phyloP scores from a whole-genome alignment of 2,797 vertebrate species.

The Premnoplex brunnescens region DNA sequence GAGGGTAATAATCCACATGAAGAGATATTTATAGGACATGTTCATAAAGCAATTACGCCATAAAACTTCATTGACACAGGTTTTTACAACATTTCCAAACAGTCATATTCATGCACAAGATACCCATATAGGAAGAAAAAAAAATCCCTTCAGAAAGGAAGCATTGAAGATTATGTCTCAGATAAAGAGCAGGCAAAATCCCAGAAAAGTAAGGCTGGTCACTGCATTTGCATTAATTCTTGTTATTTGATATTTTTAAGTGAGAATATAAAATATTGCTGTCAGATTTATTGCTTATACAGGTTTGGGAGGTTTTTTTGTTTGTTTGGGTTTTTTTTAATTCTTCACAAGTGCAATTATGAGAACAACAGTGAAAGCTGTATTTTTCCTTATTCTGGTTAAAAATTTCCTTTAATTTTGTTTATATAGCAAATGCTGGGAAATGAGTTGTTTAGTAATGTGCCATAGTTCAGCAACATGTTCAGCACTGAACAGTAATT shows the following conservation, averaged over 20 bases:
- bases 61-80: constrained; percentile 3
- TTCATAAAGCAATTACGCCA: constrained; percentile 19
- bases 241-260: not conserved
- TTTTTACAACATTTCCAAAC: not conserved
- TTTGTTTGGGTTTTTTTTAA: not conserved
- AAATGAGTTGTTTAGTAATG: not conserved
- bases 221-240: not conserved
- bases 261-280: not conserved
- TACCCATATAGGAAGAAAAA: not conserved
- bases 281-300: not conserved
- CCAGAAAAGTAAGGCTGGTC: not conserved
- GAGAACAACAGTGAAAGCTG: not conserved
- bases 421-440: not conserved
- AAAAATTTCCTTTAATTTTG: not conserved
- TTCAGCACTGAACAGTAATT: not conserved
- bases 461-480: not conserved
- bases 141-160: not conserved
- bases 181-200: not conserved
- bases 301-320: too few species aligned
- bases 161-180: not conserved
- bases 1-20: not conserved
- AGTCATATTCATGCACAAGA: not conserved
- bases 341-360: not conserved
- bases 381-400: not conserved
- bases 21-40: constrained; percentile 2